These are phyloP conservation scores for Cavia aperea DNA, from an alignment of 2,113 vertebrate species.

Conservation along the genomic window DNA sequence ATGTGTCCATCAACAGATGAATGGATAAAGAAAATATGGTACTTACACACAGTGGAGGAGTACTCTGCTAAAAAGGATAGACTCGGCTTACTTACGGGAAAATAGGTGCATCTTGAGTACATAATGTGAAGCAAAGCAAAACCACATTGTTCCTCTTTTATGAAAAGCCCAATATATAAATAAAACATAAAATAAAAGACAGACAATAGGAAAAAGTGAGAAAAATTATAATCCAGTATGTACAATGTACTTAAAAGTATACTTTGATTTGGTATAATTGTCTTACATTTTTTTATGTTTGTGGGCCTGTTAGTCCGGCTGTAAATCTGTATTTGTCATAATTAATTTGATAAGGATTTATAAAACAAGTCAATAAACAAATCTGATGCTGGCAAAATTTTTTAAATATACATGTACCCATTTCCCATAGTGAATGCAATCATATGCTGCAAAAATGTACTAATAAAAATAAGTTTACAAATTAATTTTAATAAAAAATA, in stretches of 20 bases:
- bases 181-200: background rate
- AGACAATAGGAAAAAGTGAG: background rate
- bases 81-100: background rate
- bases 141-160: background rate
- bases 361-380: background rate
- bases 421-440: background rate
- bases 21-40: background rate
- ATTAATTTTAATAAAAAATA: background rate
- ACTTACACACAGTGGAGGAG: background rate
- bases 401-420: background rate
- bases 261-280: background rate
- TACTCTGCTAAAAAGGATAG: background rate
- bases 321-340: background rate
- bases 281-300: background rate
- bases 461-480: background rate
- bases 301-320: background rate
- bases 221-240: background rate
- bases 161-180: background rate
- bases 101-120: background rate
- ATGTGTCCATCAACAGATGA: background rate
- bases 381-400: background rate
- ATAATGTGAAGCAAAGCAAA: background rate
- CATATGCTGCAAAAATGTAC: background rate
- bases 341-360: background rate
- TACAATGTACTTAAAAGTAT: background rate